Conservation (phyloP, 2,113 vertebrate genomes). For the Danionella cerebrum region DNA sequence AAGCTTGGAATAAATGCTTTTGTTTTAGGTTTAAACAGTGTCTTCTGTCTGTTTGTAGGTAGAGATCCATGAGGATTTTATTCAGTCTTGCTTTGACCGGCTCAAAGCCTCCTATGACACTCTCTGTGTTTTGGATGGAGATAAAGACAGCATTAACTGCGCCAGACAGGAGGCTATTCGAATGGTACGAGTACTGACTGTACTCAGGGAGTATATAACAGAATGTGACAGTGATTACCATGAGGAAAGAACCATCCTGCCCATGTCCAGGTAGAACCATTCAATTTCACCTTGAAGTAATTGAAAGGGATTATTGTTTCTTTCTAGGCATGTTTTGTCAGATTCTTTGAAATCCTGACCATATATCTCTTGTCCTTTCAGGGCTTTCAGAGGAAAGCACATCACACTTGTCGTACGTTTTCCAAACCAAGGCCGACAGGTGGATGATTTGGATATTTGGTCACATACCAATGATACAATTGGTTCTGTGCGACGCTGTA, state of each 20-base stretch:
- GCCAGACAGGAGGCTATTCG: constrained; percentile 95
- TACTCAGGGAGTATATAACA: constrained; percentile 95
- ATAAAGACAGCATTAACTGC: constrained; percentile 98
- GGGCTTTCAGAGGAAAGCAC: constrained; percentile 96
- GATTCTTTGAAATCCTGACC: not conserved
- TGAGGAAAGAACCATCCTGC: constrained; percentile 95
- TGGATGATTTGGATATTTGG: constrained; percentile 97
- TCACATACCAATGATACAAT: constrained; percentile 98
- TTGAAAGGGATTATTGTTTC: not conserved
- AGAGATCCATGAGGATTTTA: constrained; percentile 98
- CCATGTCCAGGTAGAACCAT: constrained; percentile 87
- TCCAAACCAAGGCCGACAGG: constrained; percentile 96
- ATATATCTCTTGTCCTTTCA: constrained; percentile 49
- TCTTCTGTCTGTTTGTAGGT: constrained; percentile 64
- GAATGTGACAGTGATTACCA: constrained; percentile 99
- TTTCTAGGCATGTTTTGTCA: not conserved
- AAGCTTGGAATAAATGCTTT: not conserved
- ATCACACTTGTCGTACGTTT: constrained; percentile 95
- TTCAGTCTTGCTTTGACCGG: constrained; percentile 98
- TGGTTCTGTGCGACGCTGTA: constrained; percentile 92
- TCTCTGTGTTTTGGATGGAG: constrained; percentile 92
- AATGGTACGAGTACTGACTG: constrained; percentile 96
- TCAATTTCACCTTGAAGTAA: not conserved
- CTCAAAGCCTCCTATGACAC: constrained; percentile 97
- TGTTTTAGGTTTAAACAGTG: not conserved